Evolutionary conservation across 2,797 vertebrate genomes (phyloP).

Genomic region (Zalophus californianus): DNA sequence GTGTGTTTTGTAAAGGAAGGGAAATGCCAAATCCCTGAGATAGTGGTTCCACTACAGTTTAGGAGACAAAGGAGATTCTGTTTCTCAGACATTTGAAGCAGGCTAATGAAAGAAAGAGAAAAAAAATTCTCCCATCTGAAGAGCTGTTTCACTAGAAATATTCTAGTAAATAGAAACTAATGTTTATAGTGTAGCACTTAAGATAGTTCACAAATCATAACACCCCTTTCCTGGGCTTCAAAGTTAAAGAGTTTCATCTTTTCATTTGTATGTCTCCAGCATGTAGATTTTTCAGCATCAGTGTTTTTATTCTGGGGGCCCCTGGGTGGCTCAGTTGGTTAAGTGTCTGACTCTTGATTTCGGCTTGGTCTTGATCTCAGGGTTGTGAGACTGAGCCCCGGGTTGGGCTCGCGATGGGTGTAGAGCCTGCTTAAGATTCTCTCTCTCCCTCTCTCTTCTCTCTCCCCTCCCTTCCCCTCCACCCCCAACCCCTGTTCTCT

Average conservation of each 20-base stretch:
- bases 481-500: neutral
- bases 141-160: slow-evolving; percentile 88
- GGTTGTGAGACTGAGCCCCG: neutral
- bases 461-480: too few relatives aligned
- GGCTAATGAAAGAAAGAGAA: slow-evolving; percentile 73
- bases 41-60: slow-evolving; percentile 42
- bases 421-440: neutral
- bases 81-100: slow-evolving; percentile 70
- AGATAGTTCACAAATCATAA: neutral
- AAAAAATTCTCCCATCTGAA: slow-evolving; percentile 67
- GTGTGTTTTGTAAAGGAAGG: slow-evolving; percentile 87
- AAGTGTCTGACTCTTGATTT: neutral
- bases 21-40: slow-evolving; percentile 79
- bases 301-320: slow-evolving; percentile 15
- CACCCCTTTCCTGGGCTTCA: neutral
- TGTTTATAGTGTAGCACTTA: slow-evolving; percentile 74
- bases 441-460: neutral
- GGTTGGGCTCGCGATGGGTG: neutral
- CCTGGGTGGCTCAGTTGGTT: neutral
- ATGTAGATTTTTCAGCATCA: neutral
- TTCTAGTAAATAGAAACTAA: slow-evolving; percentile 84
- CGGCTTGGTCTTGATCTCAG: neutral
- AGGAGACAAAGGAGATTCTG: slow-evolving; percentile 57
- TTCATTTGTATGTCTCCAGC: neutral
- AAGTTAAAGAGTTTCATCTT: neutral